A percentile compares a stretch with the other conserved stretches of the same genome.
Conservation (phyloP, 1,140 invertebrate genomes). For the Lasaia peninsularis region DNA sequence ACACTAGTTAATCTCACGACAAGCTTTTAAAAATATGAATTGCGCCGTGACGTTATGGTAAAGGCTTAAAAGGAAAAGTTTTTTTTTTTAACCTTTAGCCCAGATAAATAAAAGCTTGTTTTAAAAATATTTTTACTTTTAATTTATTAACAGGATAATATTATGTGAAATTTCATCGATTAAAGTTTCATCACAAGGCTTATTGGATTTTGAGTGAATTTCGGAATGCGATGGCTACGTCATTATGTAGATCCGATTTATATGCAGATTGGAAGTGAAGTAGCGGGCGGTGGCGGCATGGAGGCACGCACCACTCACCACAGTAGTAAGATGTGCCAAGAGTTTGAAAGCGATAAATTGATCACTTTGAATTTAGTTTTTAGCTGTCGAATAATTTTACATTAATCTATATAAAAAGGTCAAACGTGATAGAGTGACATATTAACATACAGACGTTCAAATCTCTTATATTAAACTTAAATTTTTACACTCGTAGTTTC, state of each 20-base stretch:
- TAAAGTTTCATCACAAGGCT: constrained; percentile 65
- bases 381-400: no score
- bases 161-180: constrained; percentile 69
- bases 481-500: no score
- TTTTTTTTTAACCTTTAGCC: not conserved
- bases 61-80: no score
- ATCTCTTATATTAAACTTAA: no score
- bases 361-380: not conserved
- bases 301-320: constrained; percentile 34
- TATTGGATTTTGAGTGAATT: constrained; percentile 74
- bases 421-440: no score
- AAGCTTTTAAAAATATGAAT: no score
- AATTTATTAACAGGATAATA: not conserved
- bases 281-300: constrained; percentile 34
- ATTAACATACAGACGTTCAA: no score
- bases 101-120: no score
- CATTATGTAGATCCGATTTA: constrained; percentile 75
- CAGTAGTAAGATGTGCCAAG: constrained; percentile 33
- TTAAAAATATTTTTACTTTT: no score
- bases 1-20: no score
- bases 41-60: no score
- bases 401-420: no score
- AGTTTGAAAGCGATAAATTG: constrained; percentile 28
- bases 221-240: constrained; percentile 63
- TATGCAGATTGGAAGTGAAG: constrained; percentile 71